A percentile compares a stretch with the other conserved stretches of the same genome.
Conservation (phyloP, 2,888 invertebrate species). For the Apodemia zela region DNA sequence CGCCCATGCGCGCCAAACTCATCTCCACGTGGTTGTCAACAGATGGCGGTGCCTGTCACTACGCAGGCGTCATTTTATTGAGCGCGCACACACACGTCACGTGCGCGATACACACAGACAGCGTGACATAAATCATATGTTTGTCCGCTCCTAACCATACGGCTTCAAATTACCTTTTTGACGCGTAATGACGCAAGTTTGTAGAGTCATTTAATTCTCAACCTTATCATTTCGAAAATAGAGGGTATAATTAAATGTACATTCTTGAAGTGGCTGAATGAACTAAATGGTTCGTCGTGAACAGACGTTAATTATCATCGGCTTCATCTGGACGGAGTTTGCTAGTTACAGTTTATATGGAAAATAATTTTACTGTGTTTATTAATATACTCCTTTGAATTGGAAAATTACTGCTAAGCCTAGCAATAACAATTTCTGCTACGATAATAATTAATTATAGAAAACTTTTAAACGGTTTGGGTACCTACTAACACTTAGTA, state of each 20-base stretch:
- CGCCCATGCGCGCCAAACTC: constrained; percentile 50
- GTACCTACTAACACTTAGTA: too few species aligned
- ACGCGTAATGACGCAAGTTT: constrained; percentile 64
- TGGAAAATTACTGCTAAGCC: background rate
- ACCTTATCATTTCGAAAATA: constrained; percentile 28
- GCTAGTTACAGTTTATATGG: constrained; percentile 23
- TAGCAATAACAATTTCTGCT: background rate
- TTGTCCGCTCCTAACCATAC: constrained; percentile 65
- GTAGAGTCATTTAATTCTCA: constrained; percentile 33
- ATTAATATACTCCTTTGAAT: background rate
- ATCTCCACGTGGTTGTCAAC: constrained; percentile 67
- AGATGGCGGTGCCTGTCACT: constrained; percentile 64
- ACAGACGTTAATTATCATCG: constrained; percentile 69
- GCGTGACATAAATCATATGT: constrained; percentile 70
- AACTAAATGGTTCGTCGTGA: constrained; percentile 58
- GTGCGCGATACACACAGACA: constrained; percentile 37
- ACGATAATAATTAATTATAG: background rate
- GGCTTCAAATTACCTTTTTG: constrained; percentile 67
- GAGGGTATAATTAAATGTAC: constrained; percentile 36
- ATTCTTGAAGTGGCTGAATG: constrained; percentile 51
- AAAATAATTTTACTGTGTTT: background rate
- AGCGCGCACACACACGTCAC: constrained; percentile 49
- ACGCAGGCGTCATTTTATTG: constrained; percentile 72
- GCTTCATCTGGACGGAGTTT: constrained; percentile 51
- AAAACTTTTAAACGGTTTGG: too few species aligned